Evolutionary conservation across 2,888 invertebrate genomes (phyloP).

Genomic region (Galerucella calmariensis): DNA sequence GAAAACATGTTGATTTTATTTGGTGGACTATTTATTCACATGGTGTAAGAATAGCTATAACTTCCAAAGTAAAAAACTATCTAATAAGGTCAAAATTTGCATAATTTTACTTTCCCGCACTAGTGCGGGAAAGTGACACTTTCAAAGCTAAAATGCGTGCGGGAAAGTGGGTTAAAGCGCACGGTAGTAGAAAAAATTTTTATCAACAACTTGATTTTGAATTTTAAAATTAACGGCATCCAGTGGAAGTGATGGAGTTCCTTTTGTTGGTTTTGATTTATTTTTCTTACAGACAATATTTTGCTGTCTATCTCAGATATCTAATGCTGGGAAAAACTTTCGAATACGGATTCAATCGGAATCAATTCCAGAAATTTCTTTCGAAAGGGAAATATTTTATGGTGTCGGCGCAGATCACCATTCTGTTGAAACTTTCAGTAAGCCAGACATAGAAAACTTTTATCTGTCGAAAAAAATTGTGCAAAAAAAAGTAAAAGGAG

Average conservation of each 20-base stretch:
- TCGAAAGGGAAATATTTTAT: constrained; percentile 33
- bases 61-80: too few relatives aligned
- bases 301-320: constrained; percentile 20
- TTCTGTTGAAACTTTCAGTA: constrained; percentile 30
- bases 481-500: constrained; percentile 15
- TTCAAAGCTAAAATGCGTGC: too few relatives aligned
- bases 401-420: constrained; percentile 29
- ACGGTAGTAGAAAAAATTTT: too few relatives aligned
- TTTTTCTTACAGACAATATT: constrained; percentile 10
- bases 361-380: constrained; percentile 31
- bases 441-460: constrained; percentile 29
- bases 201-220: not conserved
- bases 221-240: not conserved
- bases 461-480: constrained; percentile 28
- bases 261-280: not conserved
- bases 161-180: too few relatives aligned
- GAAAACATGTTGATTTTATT: too few relatives aligned
- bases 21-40: too few relatives aligned
- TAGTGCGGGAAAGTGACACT: too few relatives aligned
- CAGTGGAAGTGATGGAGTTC: not conserved
- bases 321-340: constrained; percentile 20
- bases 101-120: too few relatives aligned
- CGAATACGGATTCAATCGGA: constrained; percentile 25
- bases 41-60: too few relatives aligned
- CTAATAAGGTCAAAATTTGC: too few relatives aligned